Conservation (phyloP, 2,797 vertebrate species). For the Syngnathus rostellatus region DNA sequence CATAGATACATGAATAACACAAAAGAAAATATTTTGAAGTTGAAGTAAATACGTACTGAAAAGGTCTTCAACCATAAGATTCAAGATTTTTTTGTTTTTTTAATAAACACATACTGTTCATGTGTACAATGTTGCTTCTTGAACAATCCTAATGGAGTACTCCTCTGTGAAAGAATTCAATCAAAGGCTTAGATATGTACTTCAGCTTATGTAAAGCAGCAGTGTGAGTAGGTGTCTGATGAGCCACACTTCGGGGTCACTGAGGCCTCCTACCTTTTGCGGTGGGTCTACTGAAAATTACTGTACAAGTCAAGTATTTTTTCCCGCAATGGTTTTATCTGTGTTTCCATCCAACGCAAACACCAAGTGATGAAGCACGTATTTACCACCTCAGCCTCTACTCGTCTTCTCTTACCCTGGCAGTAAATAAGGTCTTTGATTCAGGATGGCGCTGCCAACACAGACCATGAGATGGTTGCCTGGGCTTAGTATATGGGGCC, state of each 20-base stretch:
- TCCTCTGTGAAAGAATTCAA: background rate
- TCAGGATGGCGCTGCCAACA: slow-evolving; percentile 43
- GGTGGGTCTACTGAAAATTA: slow-evolving; percentile 71
- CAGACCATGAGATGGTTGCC: slow-evolving; percentile 53
- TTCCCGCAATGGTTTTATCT: slow-evolving; percentile 71
- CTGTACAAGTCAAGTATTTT: slow-evolving; percentile 60
- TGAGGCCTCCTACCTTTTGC: slow-evolving; percentile 58
- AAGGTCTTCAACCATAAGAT: too few species aligned
- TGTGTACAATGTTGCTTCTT: background rate
- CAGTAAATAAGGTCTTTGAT: slow-evolving; percentile 67
- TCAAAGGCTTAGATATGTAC: background rate
- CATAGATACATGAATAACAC: too few species aligned
- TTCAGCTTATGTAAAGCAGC: background rate
- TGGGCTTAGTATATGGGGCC: slow-evolving; percentile 60
- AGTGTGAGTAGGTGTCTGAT: slow-evolving; percentile 4
- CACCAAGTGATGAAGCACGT: slow-evolving; percentile 50
- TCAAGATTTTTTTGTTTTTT: too few species aligned
- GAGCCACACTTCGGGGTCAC: slow-evolving; percentile 27
- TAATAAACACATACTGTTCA: background rate
- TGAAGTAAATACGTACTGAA: too few species aligned
- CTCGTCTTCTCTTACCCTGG: slow-evolving; percentile 19
- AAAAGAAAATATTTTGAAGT: too few species aligned
- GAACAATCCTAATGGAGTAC: background rate
- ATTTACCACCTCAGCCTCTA: slow-evolving; percentile 51
- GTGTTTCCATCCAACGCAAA: slow-evolving; percentile 64